Percentiles rank a stretch among this genome's conserved stretches.
Evolutionary conservation across 1,140 invertebrate genomes (phyloP).

Genomic region (Elymnias hypermnestra): DNA sequence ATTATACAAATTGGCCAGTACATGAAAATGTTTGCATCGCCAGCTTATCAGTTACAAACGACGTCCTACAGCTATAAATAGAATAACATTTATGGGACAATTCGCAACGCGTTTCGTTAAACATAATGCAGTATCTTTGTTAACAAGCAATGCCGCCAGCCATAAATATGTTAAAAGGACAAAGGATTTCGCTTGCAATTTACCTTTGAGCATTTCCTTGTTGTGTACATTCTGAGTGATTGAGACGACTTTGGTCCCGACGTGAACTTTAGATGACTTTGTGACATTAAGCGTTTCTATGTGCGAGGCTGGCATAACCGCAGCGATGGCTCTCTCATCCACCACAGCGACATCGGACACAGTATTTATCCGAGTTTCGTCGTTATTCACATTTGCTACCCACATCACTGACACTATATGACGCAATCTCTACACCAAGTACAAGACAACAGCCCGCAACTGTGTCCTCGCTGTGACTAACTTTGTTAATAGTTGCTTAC

Average conservation of each 20-base stretch:
- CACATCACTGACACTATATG: conserved; percentile 34
- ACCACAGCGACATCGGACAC: conserved; percentile 37
- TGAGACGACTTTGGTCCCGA: conserved; percentile 55
- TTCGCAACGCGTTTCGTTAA: conserved; percentile 6
- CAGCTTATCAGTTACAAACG: conserved; percentile 16
- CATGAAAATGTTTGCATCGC: conserved; percentile 6
- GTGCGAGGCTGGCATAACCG: conserved; percentile 18
- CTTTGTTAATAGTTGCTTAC: background rate
- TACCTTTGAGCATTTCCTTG: conserved; percentile 59
- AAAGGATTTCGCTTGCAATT: conserved; percentile 18
- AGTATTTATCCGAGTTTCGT: conserved; percentile 16
- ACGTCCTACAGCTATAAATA: conserved; percentile 2
- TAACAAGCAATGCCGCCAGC: background rate
- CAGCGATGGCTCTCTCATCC: conserved; percentile 29
- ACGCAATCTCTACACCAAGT: conserved; percentile 17
- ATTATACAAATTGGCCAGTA: no score
- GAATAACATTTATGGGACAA: background rate
- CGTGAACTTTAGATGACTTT: conserved; percentile 46
- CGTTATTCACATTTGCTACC: conserved; percentile 18
- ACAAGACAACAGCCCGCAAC: conserved; percentile 28
- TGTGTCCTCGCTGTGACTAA: conserved; percentile 30
- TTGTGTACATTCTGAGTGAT: conserved; percentile 57
- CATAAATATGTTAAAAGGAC: background rate
- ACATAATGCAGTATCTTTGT: background rate
- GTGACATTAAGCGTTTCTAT: conserved; percentile 45